Evolutionary conservation across 1,140 invertebrate genomes (phyloP).

Genomic region (Drosophila murphyi): DNA sequence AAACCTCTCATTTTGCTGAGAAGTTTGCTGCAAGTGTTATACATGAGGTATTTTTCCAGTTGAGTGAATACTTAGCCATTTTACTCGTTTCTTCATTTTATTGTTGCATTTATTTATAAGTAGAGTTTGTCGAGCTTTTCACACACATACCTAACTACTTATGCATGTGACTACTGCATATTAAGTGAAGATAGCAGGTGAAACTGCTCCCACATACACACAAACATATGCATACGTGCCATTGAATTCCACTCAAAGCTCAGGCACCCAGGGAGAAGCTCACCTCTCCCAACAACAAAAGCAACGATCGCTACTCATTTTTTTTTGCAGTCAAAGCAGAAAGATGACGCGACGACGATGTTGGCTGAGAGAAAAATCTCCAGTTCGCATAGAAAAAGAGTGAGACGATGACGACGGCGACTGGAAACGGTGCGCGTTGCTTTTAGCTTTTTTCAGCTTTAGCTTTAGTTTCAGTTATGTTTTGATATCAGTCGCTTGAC

Average conservation of each 20-base stretch:
- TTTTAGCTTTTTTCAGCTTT: background rate
- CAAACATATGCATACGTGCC: conserved; percentile 15
- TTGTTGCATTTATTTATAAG: background rate
- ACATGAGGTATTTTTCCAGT: background rate
- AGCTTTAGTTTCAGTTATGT: conserved; percentile 16
- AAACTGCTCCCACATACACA: conserved; percentile 43
- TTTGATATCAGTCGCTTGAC: conserved; percentile 33
- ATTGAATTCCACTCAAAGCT: conserved; percentile 46
- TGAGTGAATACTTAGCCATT: background rate
- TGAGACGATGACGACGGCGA: conserved; percentile 17
- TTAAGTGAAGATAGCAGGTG: conserved; percentile 41
- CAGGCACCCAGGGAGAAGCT: conserved; percentile 33
- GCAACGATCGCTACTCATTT: conserved; percentile 40
- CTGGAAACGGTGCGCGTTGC: conserved; percentile 12
- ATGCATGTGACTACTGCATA: background rate
- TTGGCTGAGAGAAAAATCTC: conserved; percentile 58
- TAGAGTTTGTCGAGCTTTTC: background rate
- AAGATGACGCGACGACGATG: conserved; percentile 25
- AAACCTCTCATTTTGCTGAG: too few species aligned
- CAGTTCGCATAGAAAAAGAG: conserved; percentile 44
- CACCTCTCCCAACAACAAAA: background rate
- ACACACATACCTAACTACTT: background rate
- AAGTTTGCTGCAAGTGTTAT: too few species aligned
- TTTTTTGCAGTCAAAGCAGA: conserved; percentile 48
- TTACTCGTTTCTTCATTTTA: background rate